phyloP scores from a whole-genome alignment of 2,113 vertebrate species.

The Apteryx mantelli region DNA sequence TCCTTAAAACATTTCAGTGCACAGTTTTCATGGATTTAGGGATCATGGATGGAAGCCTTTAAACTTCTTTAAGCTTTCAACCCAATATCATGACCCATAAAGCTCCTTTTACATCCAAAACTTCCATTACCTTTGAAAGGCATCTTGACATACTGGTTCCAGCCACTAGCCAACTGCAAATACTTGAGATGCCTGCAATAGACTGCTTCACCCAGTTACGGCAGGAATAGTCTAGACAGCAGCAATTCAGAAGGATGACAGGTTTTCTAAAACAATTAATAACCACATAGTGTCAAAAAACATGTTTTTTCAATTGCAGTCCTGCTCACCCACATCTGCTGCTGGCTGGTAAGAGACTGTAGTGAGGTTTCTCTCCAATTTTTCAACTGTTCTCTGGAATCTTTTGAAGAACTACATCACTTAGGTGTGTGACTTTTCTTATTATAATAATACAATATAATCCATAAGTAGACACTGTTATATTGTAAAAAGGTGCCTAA shows the following conservation, averaged over 20 bases:
- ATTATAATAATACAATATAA: neutral
- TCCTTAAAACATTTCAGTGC: neutral
- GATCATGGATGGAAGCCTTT: fast-evolving
- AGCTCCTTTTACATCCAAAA: neutral
- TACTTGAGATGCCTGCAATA: neutral
- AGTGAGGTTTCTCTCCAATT: neutral
- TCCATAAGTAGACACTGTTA: neutral
- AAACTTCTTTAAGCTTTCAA: neutral
- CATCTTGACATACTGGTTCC: neutral
- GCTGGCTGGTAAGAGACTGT: neutral
- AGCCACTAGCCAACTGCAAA: neutral
- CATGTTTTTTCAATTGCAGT: neutral
- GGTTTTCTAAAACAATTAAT: neutral
- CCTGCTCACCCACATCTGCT: neutral
- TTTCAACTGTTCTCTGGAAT: neutral
- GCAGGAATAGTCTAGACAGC: neutral
- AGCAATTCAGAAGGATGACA: neutral
- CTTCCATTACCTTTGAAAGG: neutral
- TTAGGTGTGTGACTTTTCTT: neutral
- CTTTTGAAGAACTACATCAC: neutral
- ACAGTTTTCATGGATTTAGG: neutral
- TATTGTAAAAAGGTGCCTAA: neutral
- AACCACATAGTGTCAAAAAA: neutral
- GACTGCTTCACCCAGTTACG: neutral
- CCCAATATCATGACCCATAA: neutral